Percentiles rank a stretch among this genome's conserved stretches.
Evolutionary conservation across 1,140 invertebrate genomes (phyloP).

Genomic region (Leptestheria dahalacensis): DNA sequence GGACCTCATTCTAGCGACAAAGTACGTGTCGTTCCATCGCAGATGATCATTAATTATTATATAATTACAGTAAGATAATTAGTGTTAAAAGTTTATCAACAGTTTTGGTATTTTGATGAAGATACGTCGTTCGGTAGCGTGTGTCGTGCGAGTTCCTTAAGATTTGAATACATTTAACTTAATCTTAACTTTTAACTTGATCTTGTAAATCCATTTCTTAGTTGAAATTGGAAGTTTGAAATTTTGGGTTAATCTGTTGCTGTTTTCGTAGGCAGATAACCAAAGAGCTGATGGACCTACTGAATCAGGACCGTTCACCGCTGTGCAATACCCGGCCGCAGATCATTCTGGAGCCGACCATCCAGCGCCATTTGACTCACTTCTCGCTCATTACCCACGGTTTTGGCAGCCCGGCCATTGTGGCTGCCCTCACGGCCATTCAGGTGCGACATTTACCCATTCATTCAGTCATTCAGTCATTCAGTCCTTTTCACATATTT

Average conservation of each 20-base stretch:
- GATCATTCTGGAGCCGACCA: slow-evolving; percentile 79
- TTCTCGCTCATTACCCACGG: slow-evolving; percentile 97
- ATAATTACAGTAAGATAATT: too few species aligned
- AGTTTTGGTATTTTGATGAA: too few species aligned
- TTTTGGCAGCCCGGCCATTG: slow-evolving; percentile 94
- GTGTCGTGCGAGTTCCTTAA: too few species aligned
- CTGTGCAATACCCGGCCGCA: slow-evolving; percentile 91
- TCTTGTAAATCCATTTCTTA: neutral
- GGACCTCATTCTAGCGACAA: slow-evolving; percentile 81
- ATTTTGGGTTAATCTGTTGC: slow-evolving; percentile 18
- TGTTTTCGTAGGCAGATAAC: slow-evolving; percentile 60
- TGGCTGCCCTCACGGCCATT: slow-evolving; percentile 88
- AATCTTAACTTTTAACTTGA: neutral
- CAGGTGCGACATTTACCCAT: slow-evolving; percentile 46
- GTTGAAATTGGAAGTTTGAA: neutral
- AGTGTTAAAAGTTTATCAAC: too few species aligned
- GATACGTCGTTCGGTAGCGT: too few species aligned
- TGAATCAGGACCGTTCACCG: slow-evolving; percentile 92
- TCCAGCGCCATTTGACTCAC: slow-evolving; percentile 92
- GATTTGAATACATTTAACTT: too few species aligned
- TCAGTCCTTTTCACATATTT: too few species aligned
- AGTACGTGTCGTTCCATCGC: too few species aligned
- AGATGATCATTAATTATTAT: too few species aligned
- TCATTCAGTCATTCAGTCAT: too few species aligned
- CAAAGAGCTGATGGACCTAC: slow-evolving; percentile 92